These are phyloP conservation scores for Eospalax fontanierii DNA, from an alignment of 2,797 vertebrate genomes.

Conservation along the genomic window DNA sequence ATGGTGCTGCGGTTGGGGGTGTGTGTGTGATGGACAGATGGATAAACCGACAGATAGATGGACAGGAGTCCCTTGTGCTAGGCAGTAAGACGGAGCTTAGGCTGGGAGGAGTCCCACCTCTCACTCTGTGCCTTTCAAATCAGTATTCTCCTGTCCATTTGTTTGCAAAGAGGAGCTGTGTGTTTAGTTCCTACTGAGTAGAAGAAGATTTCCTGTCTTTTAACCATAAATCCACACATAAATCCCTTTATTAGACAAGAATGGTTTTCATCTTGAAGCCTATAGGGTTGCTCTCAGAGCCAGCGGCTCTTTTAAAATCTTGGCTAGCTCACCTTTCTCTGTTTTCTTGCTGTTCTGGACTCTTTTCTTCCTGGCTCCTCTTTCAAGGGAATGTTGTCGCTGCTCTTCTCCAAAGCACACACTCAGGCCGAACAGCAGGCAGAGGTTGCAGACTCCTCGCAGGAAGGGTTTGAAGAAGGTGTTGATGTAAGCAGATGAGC, in stretches of 20 bases:
- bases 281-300: constrained; percentile 28
- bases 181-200: constrained; percentile 54
- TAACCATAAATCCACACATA: constrained; percentile 54
- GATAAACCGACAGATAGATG: no score
- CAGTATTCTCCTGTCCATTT: background rate
- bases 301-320: constrained; percentile 61
- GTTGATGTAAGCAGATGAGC: constrained; percentile 55
- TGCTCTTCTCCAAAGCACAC: constrained; percentile 30
- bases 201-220: constrained; percentile 73
- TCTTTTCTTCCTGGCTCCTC: constrained; percentile 64
- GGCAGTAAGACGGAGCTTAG: background rate
- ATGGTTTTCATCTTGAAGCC: constrained; percentile 63
- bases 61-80: rapidly evolving
- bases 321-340: constrained; percentile 61
- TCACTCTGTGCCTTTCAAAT: constrained; percentile 3
- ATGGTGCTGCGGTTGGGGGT: background rate
- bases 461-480: constrained; percentile 63
- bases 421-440: constrained; percentile 66
- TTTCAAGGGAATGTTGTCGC: constrained; percentile 74
- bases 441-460: constrained; percentile 51
- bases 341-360: constrained; percentile 68
- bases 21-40: no score
- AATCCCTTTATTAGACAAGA: constrained; percentile 75
- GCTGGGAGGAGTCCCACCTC: no score
- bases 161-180: constrained; percentile 51